These are phyloP conservation scores for Uropsilus gracilis DNA, from an alignment of 2,113 vertebrate genomes.

Conservation along the genomic window DNA sequence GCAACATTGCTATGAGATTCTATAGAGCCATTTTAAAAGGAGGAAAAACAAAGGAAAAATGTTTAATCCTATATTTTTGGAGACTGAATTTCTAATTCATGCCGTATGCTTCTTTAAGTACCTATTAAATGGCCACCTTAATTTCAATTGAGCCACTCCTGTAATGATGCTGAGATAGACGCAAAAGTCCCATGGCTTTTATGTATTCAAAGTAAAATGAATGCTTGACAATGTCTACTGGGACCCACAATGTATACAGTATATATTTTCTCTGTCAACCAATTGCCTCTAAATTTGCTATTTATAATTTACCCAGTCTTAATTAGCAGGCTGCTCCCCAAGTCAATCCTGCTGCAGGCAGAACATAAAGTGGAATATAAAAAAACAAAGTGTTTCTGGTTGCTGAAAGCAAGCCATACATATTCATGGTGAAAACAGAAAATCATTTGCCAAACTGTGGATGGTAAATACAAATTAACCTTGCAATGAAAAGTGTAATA, in stretches of 20 bases:
- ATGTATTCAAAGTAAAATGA: constrained; percentile 43
- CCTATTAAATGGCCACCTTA: neutral
- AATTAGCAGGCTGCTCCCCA: constrained; percentile 60
- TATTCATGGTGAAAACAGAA: constrained; percentile 68
- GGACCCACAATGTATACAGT: neutral
- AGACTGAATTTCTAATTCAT: constrained; percentile 31
- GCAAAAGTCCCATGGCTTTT: neutral
- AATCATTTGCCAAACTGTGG: constrained; percentile 72
- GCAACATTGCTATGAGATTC: neutral
- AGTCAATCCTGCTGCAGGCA: constrained; percentile 49
- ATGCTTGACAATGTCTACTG: constrained; percentile 29
- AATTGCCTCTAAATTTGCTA: constrained; percentile 58
- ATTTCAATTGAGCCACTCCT: neutral
- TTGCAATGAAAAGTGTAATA: constrained; percentile 69
- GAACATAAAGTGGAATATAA: constrained; percentile 36
- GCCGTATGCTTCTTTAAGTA: neutral
- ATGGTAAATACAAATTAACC: constrained; percentile 80
- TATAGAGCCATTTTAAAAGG: neutral
- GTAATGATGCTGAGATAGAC: neutral
- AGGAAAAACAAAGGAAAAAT: neutral
- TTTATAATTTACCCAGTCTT: constrained; percentile 53
- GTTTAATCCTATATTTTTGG: neutral
- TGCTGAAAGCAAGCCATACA: constrained; percentile 68
- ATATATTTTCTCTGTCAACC: neutral
- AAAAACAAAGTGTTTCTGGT: constrained; percentile 47